Percentiles rank a stretch among this genome's conserved stretches.
Evolutionary conservation across 2,797 vertebrate species (phyloP).

Genomic region (Lacerta agilis): DNA sequence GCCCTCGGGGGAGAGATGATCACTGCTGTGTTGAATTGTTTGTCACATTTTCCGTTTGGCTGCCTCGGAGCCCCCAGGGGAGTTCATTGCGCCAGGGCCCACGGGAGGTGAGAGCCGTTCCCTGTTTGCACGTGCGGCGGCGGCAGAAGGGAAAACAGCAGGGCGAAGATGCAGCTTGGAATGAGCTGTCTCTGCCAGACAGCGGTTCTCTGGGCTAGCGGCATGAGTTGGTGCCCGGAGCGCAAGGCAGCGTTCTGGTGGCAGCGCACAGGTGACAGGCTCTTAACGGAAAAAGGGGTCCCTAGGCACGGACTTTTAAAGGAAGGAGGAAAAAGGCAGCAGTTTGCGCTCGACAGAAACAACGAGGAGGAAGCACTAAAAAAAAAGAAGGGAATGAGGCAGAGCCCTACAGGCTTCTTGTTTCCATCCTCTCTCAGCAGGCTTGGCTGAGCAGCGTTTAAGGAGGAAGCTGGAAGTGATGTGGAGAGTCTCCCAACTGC

Average conservation of each 20-base stretch:
- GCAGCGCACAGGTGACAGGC: neutral
- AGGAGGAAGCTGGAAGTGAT: neutral
- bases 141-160: neutral
- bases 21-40: conserved; percentile 29
- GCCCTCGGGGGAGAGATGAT: conserved; percentile 28
- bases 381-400: accelerated
- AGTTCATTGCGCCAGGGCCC: neutral
- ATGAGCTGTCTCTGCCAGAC: neutral
- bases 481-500: neutral
- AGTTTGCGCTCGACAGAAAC: neutral
- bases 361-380: neutral
- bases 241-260: no score
- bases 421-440: neutral
- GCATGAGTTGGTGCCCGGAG: neutral
- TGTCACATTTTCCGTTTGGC: conserved; percentile 42
- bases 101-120: conserved; percentile 25
- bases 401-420: neutral
- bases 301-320: neutral
- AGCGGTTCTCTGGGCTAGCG: neutral
- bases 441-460: neutral
- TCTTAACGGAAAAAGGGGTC: neutral
- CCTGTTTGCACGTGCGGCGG: conserved; percentile 18
- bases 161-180: neutral
- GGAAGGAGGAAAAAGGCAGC: neutral
- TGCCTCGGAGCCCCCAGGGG: conserved; percentile 15